A percentile compares a stretch with the other conserved stretches of the same genome.
These are phyloP conservation scores for Cyanoramphus novaezelandiae DNA, from an alignment of 2,113 vertebrate genomes.

Conservation along the genomic window DNA sequence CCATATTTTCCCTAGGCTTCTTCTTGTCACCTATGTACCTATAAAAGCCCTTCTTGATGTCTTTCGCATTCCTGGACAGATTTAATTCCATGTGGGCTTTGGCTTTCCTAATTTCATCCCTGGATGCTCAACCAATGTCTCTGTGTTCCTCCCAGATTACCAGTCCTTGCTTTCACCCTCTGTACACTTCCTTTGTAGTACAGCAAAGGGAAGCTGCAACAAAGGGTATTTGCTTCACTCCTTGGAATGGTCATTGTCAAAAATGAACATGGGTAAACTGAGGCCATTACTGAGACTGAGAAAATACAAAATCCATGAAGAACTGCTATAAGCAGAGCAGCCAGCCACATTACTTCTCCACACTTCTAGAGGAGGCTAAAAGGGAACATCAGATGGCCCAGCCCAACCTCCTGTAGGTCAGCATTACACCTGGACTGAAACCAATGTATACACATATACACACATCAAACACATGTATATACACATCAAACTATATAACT, in stretches of 20 bases:
- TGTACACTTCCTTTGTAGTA: neutral
- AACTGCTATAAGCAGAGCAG: neutral
- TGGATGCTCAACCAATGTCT: neutral
- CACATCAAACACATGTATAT: conserved; percentile 57
- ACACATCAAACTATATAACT: conserved; percentile 31
- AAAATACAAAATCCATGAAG: neutral
- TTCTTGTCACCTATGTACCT: neutral
- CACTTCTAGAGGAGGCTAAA: neutral
- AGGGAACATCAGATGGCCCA: neutral
- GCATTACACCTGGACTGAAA: conserved; percentile 37
- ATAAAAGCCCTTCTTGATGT: neutral
- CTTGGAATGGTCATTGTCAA: neutral
- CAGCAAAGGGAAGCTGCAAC: neutral
- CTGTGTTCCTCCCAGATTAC: neutral
- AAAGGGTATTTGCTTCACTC: neutral
- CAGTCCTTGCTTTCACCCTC: neutral
- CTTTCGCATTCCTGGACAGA: neutral
- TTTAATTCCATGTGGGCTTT: neutral
- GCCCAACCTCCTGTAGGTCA: conserved; percentile 23
- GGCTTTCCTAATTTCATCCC: neutral
- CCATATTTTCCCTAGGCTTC: neutral
- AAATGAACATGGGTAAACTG: neutral
- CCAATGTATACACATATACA: conserved; percentile 51
- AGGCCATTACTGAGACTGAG: neutral
- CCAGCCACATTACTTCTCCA: neutral